Evolutionary conservation across 2,888 invertebrate species (phyloP), one percentile per base, ranked within the genome.

Genomic region (Hemithea aestivaria): DNA sequence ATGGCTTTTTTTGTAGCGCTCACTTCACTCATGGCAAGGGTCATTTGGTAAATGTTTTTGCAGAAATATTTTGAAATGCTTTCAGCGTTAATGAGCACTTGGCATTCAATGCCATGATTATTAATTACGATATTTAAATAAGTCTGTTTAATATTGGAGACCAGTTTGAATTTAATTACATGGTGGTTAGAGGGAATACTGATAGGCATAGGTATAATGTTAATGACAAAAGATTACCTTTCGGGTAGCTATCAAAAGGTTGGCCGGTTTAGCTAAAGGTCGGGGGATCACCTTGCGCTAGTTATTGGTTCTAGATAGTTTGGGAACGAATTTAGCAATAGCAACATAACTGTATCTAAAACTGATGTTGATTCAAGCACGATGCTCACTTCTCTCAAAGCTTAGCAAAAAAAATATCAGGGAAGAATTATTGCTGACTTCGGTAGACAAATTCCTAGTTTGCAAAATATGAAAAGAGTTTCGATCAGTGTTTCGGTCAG

Each of bases 1-100:
- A 73, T 67, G 65, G 75, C 69, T 77, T 77, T 77, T 80, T 77
- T 81, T 73, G 74, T 73, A 66, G 61, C 69, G 61, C 77, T 76
- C 77, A 63, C 63, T 64, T 55, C 60, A 56, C 67, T 63, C 56
- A 61, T 51, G 51, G 53, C 54, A 52, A 59, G 72, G 74, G 72
- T 66, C 58, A 69, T 56, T 62, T 59, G 53, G 57, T 70, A 64
- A 61, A 66, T 70, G 62, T 70, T 73, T 66, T 67, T 56, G 56
- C 65, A 65, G 66, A 70, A 78, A 74, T 72, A 75, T 75, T 76
- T 62, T 67, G 62, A 62, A 62, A 56, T 44, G 41, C 42, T 47
- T 51, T 44, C 48, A 50, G 22, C 37, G 27, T 53, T 51, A 42
- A 47, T 49, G 33, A 48, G 26, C 26, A 29, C 44, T 49, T 46